phyloP scores from a whole-genome alignment of 2,888 invertebrate species.

The Campopleginae sp. region DNA sequence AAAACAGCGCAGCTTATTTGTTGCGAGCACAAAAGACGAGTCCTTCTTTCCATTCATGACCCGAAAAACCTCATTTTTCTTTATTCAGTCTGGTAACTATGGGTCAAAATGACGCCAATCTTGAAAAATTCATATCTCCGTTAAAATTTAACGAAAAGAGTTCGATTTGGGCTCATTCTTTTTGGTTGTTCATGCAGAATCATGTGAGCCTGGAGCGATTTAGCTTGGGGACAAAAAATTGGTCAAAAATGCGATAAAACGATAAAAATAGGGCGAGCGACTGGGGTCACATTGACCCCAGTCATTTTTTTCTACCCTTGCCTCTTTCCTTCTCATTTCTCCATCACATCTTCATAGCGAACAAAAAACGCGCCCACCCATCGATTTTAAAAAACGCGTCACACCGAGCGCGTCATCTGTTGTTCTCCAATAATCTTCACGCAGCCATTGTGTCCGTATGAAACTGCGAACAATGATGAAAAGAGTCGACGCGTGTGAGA shows the following conservation, averaged over 20 bases:
- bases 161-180: too few relatives aligned
- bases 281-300: too few relatives aligned
- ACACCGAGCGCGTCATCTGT: constrained; percentile 24
- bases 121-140: too few relatives aligned
- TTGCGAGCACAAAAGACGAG: background rate
- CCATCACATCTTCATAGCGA: constrained; percentile 53
- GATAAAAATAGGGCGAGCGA: too few relatives aligned
- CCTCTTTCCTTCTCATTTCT: constrained; percentile 59
- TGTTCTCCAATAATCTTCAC: constrained; percentile 14
- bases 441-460: constrained; percentile 19
- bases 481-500: constrained; percentile 14
- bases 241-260: too few relatives aligned
- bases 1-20: background rate
- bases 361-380: background rate
- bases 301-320: constrained; percentile 18
- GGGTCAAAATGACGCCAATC: too few relatives aligned
- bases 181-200: too few relatives aligned
- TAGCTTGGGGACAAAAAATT: too few relatives aligned
- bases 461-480: constrained; percentile 38
- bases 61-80: too few relatives aligned
- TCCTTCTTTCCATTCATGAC: constrained; percentile 23
- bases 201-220: too few relatives aligned
- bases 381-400: constrained; percentile 10
- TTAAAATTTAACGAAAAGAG: too few relatives aligned
- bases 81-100: too few relatives aligned